These are phyloP conservation scores for Dasypogon diadema DNA, from an alignment of 2,888 invertebrate species.

Conservation along the genomic window DNA sequence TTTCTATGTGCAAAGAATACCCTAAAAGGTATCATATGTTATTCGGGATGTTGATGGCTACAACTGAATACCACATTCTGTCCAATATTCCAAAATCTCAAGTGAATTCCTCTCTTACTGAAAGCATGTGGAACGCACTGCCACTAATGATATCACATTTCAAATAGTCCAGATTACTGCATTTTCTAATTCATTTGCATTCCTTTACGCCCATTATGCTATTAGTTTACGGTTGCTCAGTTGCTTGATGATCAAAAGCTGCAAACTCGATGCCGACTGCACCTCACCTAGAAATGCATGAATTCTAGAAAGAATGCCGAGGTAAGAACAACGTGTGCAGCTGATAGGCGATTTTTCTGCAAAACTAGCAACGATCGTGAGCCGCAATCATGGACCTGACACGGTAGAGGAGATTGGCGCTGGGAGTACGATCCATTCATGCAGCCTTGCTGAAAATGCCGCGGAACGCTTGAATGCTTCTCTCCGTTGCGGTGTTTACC, in stretches of 20 bases:
- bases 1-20: too few species aligned
- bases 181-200: constrained; percentile 38
- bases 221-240: neutral
- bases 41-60: too few species aligned
- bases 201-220: constrained; percentile 23
- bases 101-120: too few species aligned
- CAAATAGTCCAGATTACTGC: constrained; percentile 21
- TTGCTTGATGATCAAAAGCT: constrained; percentile 11
- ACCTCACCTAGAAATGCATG: constrained; percentile 17
- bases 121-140: neutral
- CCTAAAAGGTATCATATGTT: too few species aligned
- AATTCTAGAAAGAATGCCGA: constrained; percentile 28
- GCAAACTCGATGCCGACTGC: neutral
- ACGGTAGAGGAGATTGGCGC: neutral
- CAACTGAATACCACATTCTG: too few species aligned
- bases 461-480: constrained; percentile 2
- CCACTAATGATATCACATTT: constrained; percentile 2
- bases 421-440: neutral
- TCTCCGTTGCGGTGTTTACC: constrained; percentile 8
- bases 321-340: constrained; percentile 12
- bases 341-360: neutral
- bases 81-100: too few species aligned
- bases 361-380: neutral
- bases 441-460: constrained; percentile 5
- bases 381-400: constrained; percentile 14